Evolutionary conservation across 2,113 vertebrate genomes (phyloP).

Genomic region (Nothobranchius furzeri): DNA sequence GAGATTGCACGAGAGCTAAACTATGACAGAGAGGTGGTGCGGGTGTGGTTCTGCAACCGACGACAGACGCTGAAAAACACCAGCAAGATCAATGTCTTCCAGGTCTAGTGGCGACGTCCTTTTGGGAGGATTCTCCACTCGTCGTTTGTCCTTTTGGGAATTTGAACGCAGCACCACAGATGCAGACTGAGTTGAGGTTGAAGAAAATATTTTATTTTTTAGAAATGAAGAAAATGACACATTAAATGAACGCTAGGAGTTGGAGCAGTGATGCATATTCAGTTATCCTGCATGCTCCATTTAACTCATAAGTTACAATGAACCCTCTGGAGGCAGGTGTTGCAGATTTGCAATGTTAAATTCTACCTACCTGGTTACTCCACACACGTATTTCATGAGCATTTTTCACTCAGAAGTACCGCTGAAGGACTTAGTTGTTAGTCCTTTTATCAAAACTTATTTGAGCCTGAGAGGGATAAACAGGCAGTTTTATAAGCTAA

Average conservation of each 20-base stretch:
- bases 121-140: not conserved
- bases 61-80: slow-evolving; percentile 98
- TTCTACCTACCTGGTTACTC: no score
- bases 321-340: slow-evolving; percentile 46
- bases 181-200: slow-evolving; percentile 14
- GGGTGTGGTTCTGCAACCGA: slow-evolving; percentile 98
- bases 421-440: no score
- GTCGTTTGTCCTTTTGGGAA: slow-evolving; percentile 13
- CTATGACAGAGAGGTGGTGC: slow-evolving; percentile 94
- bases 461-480: no score
- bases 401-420: no score
- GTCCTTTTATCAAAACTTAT: no score
- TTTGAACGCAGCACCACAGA: slow-evolving; percentile 26
- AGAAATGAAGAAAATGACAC: slow-evolving; percentile 33
- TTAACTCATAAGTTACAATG: slow-evolving; percentile 39
- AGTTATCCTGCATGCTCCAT: slow-evolving; percentile 61
- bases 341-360: not conserved
- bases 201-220: slow-evolving; percentile 26
- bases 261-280: slow-evolving; percentile 25
- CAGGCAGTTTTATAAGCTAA: no score
- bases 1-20: slow-evolving; percentile 96
- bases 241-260: slow-evolving; percentile 19
- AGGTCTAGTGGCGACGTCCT: slow-evolving; percentile 79
- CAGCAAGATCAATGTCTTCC: slow-evolving; percentile 95
- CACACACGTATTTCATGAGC: no score